Evolutionary conservation across 2,797 vertebrate species (phyloP).

Genomic region (Sebastes minor): DNA sequence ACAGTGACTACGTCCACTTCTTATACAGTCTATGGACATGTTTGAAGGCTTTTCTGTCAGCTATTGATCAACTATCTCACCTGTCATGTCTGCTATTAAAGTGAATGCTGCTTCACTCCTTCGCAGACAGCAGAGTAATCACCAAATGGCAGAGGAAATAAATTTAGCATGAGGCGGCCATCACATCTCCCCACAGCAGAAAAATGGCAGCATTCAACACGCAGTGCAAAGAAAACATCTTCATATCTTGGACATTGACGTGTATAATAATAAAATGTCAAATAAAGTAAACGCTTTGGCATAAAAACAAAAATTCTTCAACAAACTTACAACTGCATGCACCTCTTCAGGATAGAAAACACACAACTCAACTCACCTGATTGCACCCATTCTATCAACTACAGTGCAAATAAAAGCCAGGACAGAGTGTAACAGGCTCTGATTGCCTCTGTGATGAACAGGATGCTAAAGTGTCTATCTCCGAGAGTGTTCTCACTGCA

Average conservation of each 20-base stretch:
- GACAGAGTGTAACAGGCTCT: background rate
- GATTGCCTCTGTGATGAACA: constrained; percentile 39
- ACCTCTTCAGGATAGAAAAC: background rate
- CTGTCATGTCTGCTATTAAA: background rate
- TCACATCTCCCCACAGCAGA: background rate
- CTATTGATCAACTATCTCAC: background rate
- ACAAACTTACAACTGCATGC: background rate
- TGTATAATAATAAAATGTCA: background rate
- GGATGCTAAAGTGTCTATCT: constrained; percentile 19
- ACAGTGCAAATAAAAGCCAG: constrained; percentile 27
- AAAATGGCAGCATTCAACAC: background rate
- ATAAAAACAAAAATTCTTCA: background rate
- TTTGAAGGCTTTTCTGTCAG: background rate
- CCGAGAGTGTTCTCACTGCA: constrained; percentile 17
- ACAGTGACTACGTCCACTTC: too few relatives aligned
- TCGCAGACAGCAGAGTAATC: background rate
- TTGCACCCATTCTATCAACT: constrained; percentile 23
- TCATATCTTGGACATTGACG: background rate
- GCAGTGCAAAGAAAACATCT: background rate
- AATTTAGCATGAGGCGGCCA: background rate
- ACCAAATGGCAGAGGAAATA: background rate
- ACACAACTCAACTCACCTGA: constrained; percentile 26
- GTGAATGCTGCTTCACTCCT: background rate
- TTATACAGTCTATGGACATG: background rate
- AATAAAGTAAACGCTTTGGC: background rate